phyloP scores from a whole-genome alignment of 2,797 vertebrate species.

The Fratercula arctica region DNA sequence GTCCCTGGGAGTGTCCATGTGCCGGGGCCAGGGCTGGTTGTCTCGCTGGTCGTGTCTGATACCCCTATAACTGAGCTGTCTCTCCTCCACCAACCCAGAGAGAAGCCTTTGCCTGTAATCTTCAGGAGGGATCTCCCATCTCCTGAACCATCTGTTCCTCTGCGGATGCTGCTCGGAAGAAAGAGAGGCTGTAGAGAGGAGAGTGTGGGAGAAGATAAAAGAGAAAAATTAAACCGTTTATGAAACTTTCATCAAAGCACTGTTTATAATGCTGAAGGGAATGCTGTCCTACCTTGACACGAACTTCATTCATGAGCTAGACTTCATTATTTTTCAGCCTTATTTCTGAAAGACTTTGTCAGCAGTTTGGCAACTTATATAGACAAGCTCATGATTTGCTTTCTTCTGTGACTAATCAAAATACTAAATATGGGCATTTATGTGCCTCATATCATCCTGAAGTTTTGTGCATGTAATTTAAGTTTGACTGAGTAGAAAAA shows the following conservation, averaged over 20 bases:
- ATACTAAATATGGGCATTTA: neutral
- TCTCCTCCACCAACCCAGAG: neutral
- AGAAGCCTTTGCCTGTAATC: neutral
- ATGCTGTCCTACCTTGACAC: slow-evolving; percentile 13
- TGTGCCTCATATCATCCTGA: neutral
- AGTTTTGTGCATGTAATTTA: neutral
- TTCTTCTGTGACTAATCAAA: neutral
- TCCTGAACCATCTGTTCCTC: neutral
- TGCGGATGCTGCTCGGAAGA: neutral
- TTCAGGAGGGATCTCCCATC: neutral
- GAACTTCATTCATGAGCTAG: slow-evolving; percentile 11
- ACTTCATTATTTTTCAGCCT: neutral
- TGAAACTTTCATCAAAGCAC: slow-evolving; percentile 62
- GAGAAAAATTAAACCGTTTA: slow-evolving; percentile 46
- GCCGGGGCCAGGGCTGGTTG: neutral
- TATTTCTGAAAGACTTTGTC: neutral
- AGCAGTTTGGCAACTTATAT: neutral
- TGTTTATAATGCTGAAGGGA: neutral
- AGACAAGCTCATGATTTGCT: neutral
- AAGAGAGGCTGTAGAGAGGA: neutral
- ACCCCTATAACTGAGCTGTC: accelerated
- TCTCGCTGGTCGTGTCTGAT: accelerated
- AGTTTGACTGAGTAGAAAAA: neutral
- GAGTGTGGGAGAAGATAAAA: slow-evolving; percentile 28
- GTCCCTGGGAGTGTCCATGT: neutral